These are phyloP conservation scores for Drosophila leonis DNA, from an alignment of 2,888 invertebrate species.

Conservation along the genomic window DNA sequence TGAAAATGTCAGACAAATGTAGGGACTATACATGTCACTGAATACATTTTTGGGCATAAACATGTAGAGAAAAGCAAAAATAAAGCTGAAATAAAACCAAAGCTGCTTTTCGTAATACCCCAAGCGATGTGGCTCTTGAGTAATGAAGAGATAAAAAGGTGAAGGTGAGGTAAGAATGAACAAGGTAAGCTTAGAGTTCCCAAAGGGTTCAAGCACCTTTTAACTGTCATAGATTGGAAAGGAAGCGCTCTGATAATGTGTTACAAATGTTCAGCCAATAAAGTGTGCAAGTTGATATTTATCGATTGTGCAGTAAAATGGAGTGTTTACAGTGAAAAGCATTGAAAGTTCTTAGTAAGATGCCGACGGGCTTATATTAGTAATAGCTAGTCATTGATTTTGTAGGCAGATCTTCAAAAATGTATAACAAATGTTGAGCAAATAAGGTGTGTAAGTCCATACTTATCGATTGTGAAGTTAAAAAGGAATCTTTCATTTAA, in stretches of 20 bases:
- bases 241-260: background rate
- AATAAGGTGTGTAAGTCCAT: background rate
- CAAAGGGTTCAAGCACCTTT: too few relatives aligned
- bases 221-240: too few relatives aligned
- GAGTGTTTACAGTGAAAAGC: background rate
- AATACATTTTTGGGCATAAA: background rate
- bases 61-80: background rate
- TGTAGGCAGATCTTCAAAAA: background rate
- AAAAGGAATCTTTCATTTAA: background rate
- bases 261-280: background rate
- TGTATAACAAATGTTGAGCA: background rate
- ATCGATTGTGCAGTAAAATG: background rate
- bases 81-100: background rate
- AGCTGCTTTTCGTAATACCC: background rate
- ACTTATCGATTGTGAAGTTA: background rate
- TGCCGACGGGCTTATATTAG: background rate
- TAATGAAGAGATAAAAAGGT: background rate
- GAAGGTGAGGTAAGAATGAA: background rate
- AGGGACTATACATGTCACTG: background rate
- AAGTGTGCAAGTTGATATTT: background rate
- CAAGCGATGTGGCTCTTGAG: background rate
- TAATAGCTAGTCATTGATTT: background rate
- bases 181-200: background rate
- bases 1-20: background rate
- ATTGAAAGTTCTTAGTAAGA: too few relatives aligned